A percentile compares a stretch with the other conserved stretches of the same genome.
Evolutionary conservation across 37 sponge, comb jelly and placozoan species (phyloP).

Genomic region (Hexactinellida sp.): DNA sequence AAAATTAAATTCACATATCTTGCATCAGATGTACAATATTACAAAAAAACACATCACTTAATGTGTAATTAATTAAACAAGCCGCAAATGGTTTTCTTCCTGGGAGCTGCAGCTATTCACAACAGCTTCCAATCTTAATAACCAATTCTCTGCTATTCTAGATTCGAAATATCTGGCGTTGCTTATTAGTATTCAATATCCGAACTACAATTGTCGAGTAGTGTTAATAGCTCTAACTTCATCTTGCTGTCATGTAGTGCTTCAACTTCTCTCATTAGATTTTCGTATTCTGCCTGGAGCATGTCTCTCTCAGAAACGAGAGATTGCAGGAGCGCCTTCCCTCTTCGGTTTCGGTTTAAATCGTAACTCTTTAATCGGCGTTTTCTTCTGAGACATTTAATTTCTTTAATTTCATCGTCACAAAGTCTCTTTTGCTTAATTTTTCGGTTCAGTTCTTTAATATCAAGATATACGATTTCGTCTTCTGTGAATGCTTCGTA

Average conservation of each 20-base stretch:
- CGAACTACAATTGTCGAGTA: background rate
- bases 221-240: slow-evolving; percentile 3
- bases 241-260: background rate
- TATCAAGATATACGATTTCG: slow-evolving; percentile 9
- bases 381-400: background rate
- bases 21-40: no score
- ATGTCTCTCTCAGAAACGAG: background rate
- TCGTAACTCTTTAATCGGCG: background rate
- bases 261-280: background rate
- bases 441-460: background rate
- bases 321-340: background rate
- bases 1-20: no score
- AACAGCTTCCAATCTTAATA: no score
- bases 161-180: no score
- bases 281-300: background rate
- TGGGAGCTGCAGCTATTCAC: no score
- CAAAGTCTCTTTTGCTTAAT: background rate
- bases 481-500: slow-evolving; percentile 12
- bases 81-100: no score
- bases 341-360: slow-evolving; percentile 1
- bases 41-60: no score
- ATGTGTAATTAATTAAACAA: no score
- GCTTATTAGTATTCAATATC: background rate
- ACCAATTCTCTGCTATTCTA: no score
- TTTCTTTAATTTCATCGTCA: slow-evolving; percentile 7